A percentile compares a stretch with the other conserved stretches of the same genome.
Conservation (phyloP, 1,140 invertebrate genomes). For the Drosophila sturtevanti region DNA sequence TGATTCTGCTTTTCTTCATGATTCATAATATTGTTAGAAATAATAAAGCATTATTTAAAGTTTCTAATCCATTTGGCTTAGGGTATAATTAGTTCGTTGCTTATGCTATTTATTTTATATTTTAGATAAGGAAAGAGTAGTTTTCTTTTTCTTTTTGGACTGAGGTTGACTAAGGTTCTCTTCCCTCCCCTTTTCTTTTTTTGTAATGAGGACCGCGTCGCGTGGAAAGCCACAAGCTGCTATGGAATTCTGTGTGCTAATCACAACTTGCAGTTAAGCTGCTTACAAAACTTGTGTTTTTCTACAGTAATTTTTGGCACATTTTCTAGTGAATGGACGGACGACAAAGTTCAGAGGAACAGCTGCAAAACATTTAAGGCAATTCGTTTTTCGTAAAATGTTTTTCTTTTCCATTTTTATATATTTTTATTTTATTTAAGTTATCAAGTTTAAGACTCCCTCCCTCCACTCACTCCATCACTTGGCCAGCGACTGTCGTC, state of each 20-base stretch:
- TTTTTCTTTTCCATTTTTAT: neutral
- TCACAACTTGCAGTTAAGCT: constrained; percentile 78
- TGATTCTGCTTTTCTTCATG: too few relatives aligned
- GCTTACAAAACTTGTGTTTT: constrained; percentile 72
- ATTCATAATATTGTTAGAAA: too few relatives aligned
- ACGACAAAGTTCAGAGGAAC: constrained; percentile 37
- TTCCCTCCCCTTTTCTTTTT: constrained; percentile 34
- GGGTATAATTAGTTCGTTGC: too few relatives aligned
- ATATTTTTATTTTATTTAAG: constrained; percentile 10
- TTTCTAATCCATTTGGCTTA: neutral
- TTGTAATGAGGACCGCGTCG: constrained; percentile 56
- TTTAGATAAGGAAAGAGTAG: too few relatives aligned
- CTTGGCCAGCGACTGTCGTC: neutral
- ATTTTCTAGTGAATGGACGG: constrained; percentile 43
- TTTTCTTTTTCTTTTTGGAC: neutral
- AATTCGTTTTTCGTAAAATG: constrained; percentile 19
- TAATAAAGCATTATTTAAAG: too few relatives aligned
- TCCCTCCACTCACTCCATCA: neutral
- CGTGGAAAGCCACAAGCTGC: constrained; percentile 49
- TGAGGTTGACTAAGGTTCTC: neutral
- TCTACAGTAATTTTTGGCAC: constrained; percentile 59
- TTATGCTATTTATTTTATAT: too few relatives aligned
- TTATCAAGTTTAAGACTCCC: constrained; percentile 11
- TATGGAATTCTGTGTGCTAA: constrained; percentile 62
- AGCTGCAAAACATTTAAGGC: constrained; percentile 48